Conservation (phyloP, 2,888 invertebrate species). For the Ophioninae sp. region DNA sequence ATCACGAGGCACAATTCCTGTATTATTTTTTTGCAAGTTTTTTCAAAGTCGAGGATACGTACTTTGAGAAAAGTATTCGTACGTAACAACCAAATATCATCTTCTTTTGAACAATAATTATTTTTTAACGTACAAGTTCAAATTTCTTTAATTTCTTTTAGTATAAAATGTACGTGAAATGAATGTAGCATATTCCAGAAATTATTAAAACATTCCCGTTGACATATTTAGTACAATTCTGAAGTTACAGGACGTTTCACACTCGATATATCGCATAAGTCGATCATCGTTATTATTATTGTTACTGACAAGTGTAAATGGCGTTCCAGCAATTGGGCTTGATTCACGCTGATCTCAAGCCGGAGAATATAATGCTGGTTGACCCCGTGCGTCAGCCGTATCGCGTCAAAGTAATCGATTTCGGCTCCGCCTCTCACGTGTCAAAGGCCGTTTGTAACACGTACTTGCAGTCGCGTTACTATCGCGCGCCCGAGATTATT, state of each 20-base stretch:
- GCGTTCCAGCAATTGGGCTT: conserved; percentile 94
- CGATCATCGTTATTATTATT: not conserved
- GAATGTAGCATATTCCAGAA: too few species aligned
- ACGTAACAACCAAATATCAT: too few species aligned
- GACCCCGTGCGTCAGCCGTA: conserved; percentile 99
- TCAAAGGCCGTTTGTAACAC: conserved; percentile 99
- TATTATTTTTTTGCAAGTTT: not conserved
- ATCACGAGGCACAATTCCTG: not conserved
- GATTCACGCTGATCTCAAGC: conserved; percentile 99
- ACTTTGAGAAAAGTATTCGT: too few species aligned
- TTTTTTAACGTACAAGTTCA: too few species aligned
- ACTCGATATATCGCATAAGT: not conserved
- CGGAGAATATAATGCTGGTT: conserved; percentile 99
- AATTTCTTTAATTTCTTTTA: too few species aligned
- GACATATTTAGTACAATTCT: not conserved
- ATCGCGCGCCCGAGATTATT: conserved; percentile 98
- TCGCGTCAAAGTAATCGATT: conserved; percentile 99
- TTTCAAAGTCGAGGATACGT: not conserved
- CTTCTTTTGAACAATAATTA: too few species aligned
- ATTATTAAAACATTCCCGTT: not conserved
- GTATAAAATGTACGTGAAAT: too few species aligned
- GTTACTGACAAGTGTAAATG: conserved; percentile 3
- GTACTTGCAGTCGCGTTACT: conserved; percentile 99
- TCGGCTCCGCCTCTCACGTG: conserved; percentile 99
- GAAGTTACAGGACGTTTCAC: not conserved